Evolutionary conservation across 2,113 vertebrate species (phyloP), one percentile per base, ranked within the genome.

Genomic region (Phasianus colchicus): DNA sequence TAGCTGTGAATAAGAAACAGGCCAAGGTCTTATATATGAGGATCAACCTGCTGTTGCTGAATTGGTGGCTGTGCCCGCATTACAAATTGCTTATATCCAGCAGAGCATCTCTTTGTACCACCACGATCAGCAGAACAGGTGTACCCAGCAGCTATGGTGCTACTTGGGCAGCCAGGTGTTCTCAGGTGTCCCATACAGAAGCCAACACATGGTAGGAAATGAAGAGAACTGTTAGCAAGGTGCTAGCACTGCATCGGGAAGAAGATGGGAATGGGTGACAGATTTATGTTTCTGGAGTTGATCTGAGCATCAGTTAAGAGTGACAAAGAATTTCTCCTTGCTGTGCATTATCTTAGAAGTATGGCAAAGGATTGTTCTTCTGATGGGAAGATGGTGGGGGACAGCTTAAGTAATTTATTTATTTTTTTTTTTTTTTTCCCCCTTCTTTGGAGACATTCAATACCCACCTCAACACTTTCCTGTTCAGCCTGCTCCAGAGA

Each of bases 71-170:
- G 57, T 38, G 10, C 47, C 25, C 2, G 1, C 22, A 29, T 73
- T 22, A 43, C 11, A 19, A n/a, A n/a, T 86, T 74, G 25, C 52
- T 47, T 54, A 19, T 10, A 9, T 11, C 22, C 55, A 54, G 15
- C 61, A 65, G 16, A 43, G 30, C 45, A 70, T 74, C 34, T 10
- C 40, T 61, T 11, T 40, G 1, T 27, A 29, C 18, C 22, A 43
- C 38, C 34, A 25, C 6, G 48, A 30, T 6, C 66, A 70, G 42
- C 42, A 43, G 32, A 30, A 11, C 15, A 55, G 50, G 27, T 5
- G 10, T 38, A 13, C 9, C 2, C 24, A 57, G 12, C 6, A 22
- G 36, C 71, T 69, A 6, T 2, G 0, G 14, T 4, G 10, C 4
- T 0, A 8, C 40, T 72, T 57, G 73, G 45, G 32, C 34, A 79